These are phyloP conservation scores for Aphis gossypii DNA, from an alignment of 1,140 invertebrate genomes.

Conservation along the genomic window DNA sequence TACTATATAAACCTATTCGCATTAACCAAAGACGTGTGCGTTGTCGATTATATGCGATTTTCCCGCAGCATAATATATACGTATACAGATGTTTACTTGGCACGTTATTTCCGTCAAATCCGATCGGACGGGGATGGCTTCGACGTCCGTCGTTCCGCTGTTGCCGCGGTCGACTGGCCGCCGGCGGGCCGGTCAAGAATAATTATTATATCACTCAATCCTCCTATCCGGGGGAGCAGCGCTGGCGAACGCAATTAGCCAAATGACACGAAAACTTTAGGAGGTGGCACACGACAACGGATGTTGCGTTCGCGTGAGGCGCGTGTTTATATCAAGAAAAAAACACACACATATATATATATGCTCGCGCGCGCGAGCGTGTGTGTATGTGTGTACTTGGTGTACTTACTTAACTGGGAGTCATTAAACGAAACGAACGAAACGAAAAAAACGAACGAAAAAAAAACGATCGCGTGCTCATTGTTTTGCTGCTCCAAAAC, in stretches of 20 bases:
- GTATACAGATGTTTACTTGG: too few species aligned
- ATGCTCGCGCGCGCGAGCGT: too few species aligned
- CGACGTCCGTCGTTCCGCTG: not conserved
- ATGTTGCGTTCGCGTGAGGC: slow-evolving; percentile 25
- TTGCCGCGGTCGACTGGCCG: not conserved
- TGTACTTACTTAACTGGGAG: not conserved
- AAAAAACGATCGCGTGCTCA: slow-evolving; percentile 6
- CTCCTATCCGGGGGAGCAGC: not conserved
- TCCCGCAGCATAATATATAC: too few species aligned
- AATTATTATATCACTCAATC: not conserved
- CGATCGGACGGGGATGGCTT: not conserved
- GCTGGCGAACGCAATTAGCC: slow-evolving; percentile 42
- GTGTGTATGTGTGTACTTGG: too few species aligned
- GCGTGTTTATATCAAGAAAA: slow-evolving; percentile 14
- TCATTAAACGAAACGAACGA: not conserved
- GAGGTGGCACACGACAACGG: not conserved
- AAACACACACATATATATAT: too few species aligned
- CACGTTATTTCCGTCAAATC: not conserved
- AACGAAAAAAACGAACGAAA: not conserved
- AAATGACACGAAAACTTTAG: slow-evolving; percentile 17
- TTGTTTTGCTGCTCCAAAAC: not conserved
- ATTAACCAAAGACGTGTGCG: too few species aligned
- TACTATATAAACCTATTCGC: too few species aligned
- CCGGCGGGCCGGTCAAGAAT: not conserved
- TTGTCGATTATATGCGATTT: too few species aligned